These are phyloP conservation scores for Pollenia angustigena DNA, from an alignment of 2,888 invertebrate genomes.

Conservation along the genomic window DNA sequence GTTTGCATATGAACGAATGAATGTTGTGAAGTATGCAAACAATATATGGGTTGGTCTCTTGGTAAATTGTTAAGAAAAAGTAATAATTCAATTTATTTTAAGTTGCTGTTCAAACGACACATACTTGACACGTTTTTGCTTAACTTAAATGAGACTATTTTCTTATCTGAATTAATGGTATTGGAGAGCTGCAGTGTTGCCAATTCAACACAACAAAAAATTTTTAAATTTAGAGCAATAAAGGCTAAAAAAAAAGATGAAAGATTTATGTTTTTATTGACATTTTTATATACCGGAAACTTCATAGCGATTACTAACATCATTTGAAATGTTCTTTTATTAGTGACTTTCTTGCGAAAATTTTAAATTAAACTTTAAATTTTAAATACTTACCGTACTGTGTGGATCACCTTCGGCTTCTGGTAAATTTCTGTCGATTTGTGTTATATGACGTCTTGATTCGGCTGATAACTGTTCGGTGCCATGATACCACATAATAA, in stretches of 20 bases:
- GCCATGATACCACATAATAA: constrained; percentile 96
- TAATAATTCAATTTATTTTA: constrained; percentile 71
- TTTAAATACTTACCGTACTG: constrained; percentile 82
- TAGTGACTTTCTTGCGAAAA: neutral
- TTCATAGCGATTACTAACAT: neutral
- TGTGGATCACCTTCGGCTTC: constrained; percentile 82
- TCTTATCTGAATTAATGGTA: neutral
- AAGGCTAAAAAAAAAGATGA: no score
- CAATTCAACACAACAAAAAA: no score
- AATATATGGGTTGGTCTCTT: constrained; percentile 58
- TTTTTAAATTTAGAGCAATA: no score
- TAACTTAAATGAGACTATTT: constrained; percentile 24
- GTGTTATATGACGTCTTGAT: constrained; percentile 83
- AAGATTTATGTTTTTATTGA: no score
- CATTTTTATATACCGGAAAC: no score
- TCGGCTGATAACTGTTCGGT: constrained; percentile 83
- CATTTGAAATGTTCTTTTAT: neutral
- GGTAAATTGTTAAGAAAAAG: constrained; percentile 58
- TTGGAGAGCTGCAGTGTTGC: neutral
- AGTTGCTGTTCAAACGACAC: constrained; percentile 59
- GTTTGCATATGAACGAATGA: neutral
- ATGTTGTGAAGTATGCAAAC: constrained; percentile 45
- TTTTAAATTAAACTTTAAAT: neutral
- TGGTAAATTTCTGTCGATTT: constrained; percentile 83
- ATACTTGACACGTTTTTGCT: constrained; percentile 65